Evolutionary conservation across 2,888 invertebrate species (phyloP).

Genomic region (Aspidiotus destructor): DNA sequence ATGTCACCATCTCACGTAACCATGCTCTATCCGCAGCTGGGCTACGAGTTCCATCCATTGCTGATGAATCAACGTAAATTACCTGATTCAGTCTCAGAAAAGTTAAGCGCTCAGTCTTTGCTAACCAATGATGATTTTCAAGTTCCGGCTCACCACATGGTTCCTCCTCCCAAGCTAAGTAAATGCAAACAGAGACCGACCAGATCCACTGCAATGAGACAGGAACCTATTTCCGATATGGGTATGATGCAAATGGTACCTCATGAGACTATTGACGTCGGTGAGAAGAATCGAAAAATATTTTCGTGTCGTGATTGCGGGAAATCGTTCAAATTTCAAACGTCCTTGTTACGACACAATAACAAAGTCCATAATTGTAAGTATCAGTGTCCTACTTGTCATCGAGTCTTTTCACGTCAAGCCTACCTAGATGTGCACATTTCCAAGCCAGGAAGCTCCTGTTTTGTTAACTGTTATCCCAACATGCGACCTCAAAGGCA

Average conservation of each 20-base stretch:
- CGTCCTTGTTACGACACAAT: conserved; percentile 39
- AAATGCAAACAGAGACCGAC: conserved; percentile 7
- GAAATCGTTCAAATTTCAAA: conserved; percentile 39
- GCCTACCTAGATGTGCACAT: conserved; percentile 39
- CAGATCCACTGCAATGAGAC: conserved; percentile 4
- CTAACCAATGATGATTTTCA: conserved; percentile 20
- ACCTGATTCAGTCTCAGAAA: conserved; percentile 10
- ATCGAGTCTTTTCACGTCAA: conserved; percentile 39
- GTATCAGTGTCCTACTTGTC: conserved; percentile 39
- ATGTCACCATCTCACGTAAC: conserved; percentile 36
- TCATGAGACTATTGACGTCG: neutral
- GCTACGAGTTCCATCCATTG: conserved; percentile 37
- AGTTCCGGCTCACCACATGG: conserved; percentile 16
- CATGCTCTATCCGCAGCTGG: conserved; percentile 38
- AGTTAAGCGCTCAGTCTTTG: conserved; percentile 2
- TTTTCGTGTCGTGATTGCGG: conserved; percentile 38
- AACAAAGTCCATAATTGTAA: conserved; percentile 39
- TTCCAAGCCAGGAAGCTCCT: conserved; percentile 39
- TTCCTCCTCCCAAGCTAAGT: conserved; percentile 7
- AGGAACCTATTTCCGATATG: neutral
- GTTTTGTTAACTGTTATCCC: conserved; percentile 35
- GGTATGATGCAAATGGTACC: neutral
- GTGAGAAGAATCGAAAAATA: conserved; percentile 36
- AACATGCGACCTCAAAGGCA: neutral
- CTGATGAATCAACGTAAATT: conserved; percentile 34